phyloP scores from a whole-genome alignment of 2,888 invertebrate genomes.

The Meandrusa payeni region DNA sequence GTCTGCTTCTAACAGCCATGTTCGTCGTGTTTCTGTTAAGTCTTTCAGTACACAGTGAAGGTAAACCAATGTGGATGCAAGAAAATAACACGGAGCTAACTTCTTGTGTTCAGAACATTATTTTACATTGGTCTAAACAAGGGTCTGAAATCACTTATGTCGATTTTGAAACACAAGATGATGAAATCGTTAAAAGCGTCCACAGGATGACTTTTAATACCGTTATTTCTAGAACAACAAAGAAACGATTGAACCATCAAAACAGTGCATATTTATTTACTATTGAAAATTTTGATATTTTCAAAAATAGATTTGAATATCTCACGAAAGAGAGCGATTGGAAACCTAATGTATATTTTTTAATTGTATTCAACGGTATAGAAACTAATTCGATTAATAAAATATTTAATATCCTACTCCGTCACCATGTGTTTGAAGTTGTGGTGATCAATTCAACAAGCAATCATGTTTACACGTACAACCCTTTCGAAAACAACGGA shows the following conservation, averaged over 20 bases:
- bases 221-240: slow-evolving; percentile 6
- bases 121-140: slow-evolving; percentile 6
- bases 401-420: slow-evolving; percentile 45
- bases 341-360: slow-evolving; percentile 17
- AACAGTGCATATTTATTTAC: slow-evolving; percentile 16
- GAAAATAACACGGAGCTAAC: not conserved
- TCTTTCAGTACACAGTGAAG: not conserved
- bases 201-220: slow-evolving; percentile 1
- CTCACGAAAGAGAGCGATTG: slow-evolving; percentile 15
- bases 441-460: slow-evolving; percentile 40
- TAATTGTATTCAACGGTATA: slow-evolving; percentile 11
- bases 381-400: not conserved
- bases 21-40: not conserved
- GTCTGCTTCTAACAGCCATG: not conserved
- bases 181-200: slow-evolving; percentile 8
- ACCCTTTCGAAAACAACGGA: slow-evolving; percentile 51
- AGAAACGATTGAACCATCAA: not conserved
- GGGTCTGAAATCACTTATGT: slow-evolving; percentile 11
- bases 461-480: slow-evolving; percentile 47
- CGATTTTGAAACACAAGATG: slow-evolving; percentile 7
- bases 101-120: slow-evolving; percentile 3
- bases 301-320: not conserved
- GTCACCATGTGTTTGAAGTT: slow-evolving; percentile 38
- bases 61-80: not conserved
- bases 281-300: not conserved